Percentiles rank a stretch among this genome's conserved stretches.
Evolutionary conservation across 2,888 invertebrate species (phyloP).

Genomic region (Itoplectis maculator): DNA sequence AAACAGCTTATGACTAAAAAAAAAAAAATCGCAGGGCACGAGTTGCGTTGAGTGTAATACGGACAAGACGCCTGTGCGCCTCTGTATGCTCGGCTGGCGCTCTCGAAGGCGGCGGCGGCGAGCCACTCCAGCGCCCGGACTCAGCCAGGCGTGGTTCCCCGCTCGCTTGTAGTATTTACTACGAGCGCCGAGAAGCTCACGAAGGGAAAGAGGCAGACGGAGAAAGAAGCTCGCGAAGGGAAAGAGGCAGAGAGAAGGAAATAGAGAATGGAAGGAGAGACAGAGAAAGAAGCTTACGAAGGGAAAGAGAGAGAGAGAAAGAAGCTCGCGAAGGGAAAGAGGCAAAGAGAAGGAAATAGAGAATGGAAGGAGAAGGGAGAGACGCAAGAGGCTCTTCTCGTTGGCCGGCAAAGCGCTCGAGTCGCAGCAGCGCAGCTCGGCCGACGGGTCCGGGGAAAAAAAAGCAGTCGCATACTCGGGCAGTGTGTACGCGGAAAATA

Average conservation of each 20-base stretch:
- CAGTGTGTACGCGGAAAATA: constrained; percentile 49
- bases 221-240: too few relatives aligned
- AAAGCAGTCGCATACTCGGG: constrained; percentile 56
- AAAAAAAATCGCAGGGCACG: too few relatives aligned
- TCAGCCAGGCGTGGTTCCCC: constrained; percentile 83
- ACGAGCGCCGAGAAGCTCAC: constrained; percentile 42
- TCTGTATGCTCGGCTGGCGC: constrained; percentile 72
- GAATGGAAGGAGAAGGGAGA: too few relatives aligned
- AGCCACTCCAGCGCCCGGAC: constrained; percentile 73
- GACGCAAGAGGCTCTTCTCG: too few relatives aligned
- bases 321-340: too few relatives aligned
- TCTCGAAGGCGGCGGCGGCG: constrained; percentile 56
- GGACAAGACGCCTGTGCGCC: constrained; percentile 51
- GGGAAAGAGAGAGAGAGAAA: too few relatives aligned
- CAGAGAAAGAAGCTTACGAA: too few relatives aligned
- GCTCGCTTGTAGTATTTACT: constrained; percentile 54
- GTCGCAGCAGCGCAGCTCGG: constrained; percentile 41
- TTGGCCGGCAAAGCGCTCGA: constrained; percentile 40
- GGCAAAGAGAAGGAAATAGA: too few relatives aligned
- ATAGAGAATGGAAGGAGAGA: too few relatives aligned
- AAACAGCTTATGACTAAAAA: too few relatives aligned
- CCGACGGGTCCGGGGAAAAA: constrained; percentile 60
- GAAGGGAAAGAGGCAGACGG: background rate
- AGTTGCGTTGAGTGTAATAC: too few relatives aligned
- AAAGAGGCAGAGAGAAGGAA: too few relatives aligned